phyloP scores from a whole-genome alignment of 2,888 invertebrate species.

The Eugnorisma glareosa region DNA sequence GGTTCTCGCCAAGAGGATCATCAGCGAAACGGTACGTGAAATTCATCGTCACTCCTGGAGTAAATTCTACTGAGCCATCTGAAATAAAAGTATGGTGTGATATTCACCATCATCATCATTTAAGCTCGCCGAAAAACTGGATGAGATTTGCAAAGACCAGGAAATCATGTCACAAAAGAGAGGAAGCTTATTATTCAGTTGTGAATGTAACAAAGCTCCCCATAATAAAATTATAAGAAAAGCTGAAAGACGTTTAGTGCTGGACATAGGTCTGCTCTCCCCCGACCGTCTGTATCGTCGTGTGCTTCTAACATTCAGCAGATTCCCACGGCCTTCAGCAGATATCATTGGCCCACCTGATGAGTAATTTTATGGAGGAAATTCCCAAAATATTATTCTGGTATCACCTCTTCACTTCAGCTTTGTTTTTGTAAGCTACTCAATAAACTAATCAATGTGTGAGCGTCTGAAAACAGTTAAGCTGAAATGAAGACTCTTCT shows the following conservation, averaged over 20 bases:
- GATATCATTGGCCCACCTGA: background rate
- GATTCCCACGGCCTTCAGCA: background rate
- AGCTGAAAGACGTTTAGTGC: too few relatives aligned
- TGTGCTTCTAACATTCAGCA: background rate
- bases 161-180: background rate
- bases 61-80: constrained; percentile 86
- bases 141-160: background rate
- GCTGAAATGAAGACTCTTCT: constrained; percentile 8
- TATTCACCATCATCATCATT: background rate
- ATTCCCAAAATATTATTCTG: background rate
- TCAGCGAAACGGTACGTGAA: constrained; percentile 96
- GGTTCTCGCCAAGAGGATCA: constrained; percentile 94
- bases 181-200: background rate
- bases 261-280: background rate
- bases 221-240: background rate
- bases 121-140: background rate
- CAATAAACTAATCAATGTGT: background rate
- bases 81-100: constrained; percentile 18
- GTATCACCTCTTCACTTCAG: background rate
- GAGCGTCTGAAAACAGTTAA: constrained; percentile 6
- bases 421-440: background rate
- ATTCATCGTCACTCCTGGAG: constrained; percentile 95
- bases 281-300: background rate
- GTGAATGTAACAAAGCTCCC: background rate
- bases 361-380: background rate